phyloP scores from a whole-genome alignment of 2,888 invertebrate genomes.

The Papilio demoleus region DNA sequence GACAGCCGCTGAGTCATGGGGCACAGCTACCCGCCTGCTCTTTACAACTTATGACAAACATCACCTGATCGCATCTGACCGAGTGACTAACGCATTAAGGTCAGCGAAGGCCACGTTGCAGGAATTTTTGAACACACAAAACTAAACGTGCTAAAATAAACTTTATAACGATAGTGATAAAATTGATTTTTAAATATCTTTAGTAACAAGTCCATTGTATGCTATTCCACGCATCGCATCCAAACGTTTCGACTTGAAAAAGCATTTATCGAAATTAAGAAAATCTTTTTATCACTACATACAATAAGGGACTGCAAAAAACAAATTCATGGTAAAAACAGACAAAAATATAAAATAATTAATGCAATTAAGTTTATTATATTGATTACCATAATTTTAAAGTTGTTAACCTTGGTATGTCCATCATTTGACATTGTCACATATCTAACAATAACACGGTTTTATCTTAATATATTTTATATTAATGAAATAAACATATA shows the following conservation, averaged over 20 bases:
- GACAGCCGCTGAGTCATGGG: background rate
- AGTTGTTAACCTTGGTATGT: background rate
- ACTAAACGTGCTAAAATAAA: background rate
- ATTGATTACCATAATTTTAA: background rate
- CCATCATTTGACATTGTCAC: background rate
- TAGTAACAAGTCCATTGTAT: no score
- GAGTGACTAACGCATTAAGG: slow-evolving; percentile 17
- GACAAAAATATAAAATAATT: background rate
- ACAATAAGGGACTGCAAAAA: no score
- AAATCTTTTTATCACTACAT: no score
- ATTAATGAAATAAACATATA: background rate
- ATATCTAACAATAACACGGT: background rate
- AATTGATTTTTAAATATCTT: background rate
- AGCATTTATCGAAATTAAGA: no score
- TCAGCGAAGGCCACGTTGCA: slow-evolving; percentile 17
- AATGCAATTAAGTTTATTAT: background rate
- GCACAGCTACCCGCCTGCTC: background rate
- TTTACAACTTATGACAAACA: slow-evolving; percentile 16
- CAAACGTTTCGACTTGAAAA: no score
- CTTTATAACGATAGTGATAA: background rate
- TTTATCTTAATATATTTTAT: background rate
- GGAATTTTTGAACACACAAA: slow-evolving; percentile 7
- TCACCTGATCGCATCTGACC: slow-evolving; percentile 20
- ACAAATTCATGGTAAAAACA: background rate
- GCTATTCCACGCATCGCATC: no score